These are phyloP conservation scores for Drosophila falleni DNA, from an alignment of 2,888 invertebrate species.

Conservation along the genomic window DNA sequence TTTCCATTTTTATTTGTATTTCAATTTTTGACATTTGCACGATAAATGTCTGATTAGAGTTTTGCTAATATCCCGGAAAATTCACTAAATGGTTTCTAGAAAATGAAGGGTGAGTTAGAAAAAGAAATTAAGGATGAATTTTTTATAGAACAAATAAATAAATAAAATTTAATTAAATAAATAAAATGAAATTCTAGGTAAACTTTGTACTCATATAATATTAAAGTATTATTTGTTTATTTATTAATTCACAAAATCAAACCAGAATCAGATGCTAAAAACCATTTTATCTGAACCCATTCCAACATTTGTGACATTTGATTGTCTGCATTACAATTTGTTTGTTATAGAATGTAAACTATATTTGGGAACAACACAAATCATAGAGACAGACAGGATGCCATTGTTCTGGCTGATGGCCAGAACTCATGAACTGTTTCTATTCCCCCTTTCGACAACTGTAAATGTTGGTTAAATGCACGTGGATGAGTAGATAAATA, in stretches of 20 bases:
- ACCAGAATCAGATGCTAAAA: slow-evolving; percentile 57
- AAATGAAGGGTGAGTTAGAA: neutral
- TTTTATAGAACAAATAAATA: neutral
- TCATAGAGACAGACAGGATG: slow-evolving; percentile 29
- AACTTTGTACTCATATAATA: no score
- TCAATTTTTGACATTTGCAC: slow-evolving; percentile 45
- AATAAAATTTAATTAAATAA: no score
- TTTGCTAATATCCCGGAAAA: slow-evolving; percentile 38
- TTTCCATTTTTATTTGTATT: slow-evolving; percentile 45
- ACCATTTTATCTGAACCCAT: neutral
- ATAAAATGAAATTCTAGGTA: no score
- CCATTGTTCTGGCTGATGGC: slow-evolving; percentile 24
- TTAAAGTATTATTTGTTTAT: no score
- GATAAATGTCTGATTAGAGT: slow-evolving; percentile 67
- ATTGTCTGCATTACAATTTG: slow-evolving; percentile 14
- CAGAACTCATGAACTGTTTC: slow-evolving; percentile 26
- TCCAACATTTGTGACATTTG: slow-evolving; percentile 2
- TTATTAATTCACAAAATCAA: slow-evolving; percentile 63
- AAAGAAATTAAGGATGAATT: neutral
- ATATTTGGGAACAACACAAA: slow-evolving; percentile 66
- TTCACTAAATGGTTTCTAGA: neutral
- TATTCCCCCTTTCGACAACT: slow-evolving; percentile 7
- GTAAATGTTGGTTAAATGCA: slow-evolving; percentile 83
- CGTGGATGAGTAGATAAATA: slow-evolving; percentile 83
- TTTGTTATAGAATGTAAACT: slow-evolving; percentile 68